Evolutionary conservation across 2,797 vertebrate genomes (phyloP).

Genomic region (Onychomys torridus): DNA sequence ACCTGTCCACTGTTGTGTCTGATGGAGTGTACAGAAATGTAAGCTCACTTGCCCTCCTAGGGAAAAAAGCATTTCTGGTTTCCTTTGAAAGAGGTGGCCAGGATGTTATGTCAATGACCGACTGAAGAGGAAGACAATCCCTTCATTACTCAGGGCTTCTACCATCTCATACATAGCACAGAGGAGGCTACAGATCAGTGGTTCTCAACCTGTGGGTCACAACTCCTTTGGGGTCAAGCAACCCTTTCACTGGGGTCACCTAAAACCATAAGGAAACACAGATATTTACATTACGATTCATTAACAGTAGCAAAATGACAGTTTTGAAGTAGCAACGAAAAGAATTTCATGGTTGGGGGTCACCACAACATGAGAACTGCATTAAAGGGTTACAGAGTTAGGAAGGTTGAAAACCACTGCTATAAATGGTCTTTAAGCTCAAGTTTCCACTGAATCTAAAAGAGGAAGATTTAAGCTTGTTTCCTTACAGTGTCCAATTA

Average conservation of each 20-base stretch:
- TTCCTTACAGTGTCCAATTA: conserved; percentile 5
- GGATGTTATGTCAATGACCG: neutral
- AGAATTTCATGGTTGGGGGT: neutral
- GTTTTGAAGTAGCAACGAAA: neutral
- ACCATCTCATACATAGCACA: neutral
- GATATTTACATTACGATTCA: neutral
- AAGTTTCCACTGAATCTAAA: neutral
- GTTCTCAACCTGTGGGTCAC: neutral
- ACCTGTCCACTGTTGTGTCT: neutral
- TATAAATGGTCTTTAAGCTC: neutral
- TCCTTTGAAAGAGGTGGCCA: conserved; percentile 28
- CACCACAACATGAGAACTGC: neutral
- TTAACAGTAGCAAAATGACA: neutral
- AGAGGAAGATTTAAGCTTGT: neutral
- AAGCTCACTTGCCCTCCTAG: neutral
- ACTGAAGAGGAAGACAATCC: neutral
- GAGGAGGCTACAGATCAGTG: neutral
- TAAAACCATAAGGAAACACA: neutral
- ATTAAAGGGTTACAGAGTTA: neutral
- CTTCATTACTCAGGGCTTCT: neutral
- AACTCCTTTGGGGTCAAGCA: neutral
- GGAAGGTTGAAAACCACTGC: neutral
- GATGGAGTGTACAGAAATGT: conserved; percentile 6
- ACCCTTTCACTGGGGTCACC: neutral
- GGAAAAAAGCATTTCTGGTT: conserved; percentile 52